Evolutionary conservation across 1,140 invertebrate genomes (phyloP).

Genomic region (Papilio aristodemus): DNA sequence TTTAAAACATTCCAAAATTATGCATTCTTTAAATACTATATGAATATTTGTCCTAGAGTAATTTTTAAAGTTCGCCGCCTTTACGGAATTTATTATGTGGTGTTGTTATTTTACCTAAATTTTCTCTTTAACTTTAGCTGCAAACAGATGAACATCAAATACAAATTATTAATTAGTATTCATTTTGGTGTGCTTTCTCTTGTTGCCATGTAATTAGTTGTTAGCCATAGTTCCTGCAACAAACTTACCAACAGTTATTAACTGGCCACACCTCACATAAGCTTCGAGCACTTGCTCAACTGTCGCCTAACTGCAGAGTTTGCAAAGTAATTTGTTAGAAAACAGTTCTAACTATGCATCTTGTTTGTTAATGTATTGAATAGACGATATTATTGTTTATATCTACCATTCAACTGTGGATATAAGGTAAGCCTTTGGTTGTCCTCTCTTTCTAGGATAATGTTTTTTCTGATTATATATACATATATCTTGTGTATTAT

Average conservation of each 20-base stretch:
- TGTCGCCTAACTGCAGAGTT: constrained; percentile 12
- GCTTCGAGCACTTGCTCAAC: neutral
- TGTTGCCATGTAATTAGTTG: neutral
- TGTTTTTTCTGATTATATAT: too few relatives aligned
- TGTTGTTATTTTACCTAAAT: too few relatives aligned
- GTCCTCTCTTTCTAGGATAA: too few relatives aligned
- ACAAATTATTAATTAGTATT: neutral
- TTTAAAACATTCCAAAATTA: too few relatives aligned
- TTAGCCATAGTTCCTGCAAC: neutral
- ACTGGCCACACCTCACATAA: constrained; percentile 12
- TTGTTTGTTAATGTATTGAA: neutral
- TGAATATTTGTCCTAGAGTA: too few relatives aligned
- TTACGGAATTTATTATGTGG: too few relatives aligned
- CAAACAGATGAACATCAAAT: neutral
- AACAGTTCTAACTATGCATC: constrained; percentile 12
- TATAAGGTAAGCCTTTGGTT: too few relatives aligned
- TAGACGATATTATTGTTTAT: neutral
- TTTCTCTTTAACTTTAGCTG: too few relatives aligned
- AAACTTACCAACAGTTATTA: constrained; percentile 10
- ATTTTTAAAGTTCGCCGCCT: too few relatives aligned
- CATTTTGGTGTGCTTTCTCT: neutral
- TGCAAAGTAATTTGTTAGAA: constrained; percentile 9
- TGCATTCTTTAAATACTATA: too few relatives aligned
- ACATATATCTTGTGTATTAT: too few relatives aligned
- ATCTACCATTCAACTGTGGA: too few relatives aligned